phyloP scores from a whole-genome alignment of 2,113 vertebrate genomes.

The Electrona antarctica region DNA sequence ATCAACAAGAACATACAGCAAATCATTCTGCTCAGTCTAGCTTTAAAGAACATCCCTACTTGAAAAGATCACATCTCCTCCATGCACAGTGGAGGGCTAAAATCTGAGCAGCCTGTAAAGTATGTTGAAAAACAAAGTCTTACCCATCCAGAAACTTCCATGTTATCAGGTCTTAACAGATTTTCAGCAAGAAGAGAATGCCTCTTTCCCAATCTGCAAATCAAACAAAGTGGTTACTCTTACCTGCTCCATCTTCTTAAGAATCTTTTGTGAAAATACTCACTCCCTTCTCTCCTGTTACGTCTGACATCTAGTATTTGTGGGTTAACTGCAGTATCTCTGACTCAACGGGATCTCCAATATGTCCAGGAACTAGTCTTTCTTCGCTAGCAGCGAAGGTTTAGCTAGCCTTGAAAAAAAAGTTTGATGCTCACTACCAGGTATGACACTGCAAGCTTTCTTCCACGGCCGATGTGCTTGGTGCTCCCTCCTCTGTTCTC shows the following conservation, averaged over 20 bases:
- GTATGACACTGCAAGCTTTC: conserved; percentile 89
- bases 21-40: conserved; percentile 17
- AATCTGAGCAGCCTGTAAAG: conserved; percentile 56
- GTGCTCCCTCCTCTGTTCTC: conserved; percentile 92
- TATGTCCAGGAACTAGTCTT: conserved; percentile 93
- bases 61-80: not conserved
- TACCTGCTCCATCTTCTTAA: conserved; percentile 85
- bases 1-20: not conserved
- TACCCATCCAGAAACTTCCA: conserved; percentile 95
- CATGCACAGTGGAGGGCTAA: conserved; percentile 28
- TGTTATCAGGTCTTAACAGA: conserved; percentile 90
- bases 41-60: conserved; percentile 17
- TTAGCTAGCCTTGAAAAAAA: conserved; percentile 90
- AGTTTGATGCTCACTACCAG: conserved; percentile 88
- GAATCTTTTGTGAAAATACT: conserved; percentile 89
- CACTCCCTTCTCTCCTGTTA: conserved; percentile 90
- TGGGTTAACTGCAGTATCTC: conserved; percentile 88
- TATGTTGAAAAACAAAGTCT: conserved; percentile 78
- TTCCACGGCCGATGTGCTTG: conserved; percentile 89
- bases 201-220: conserved; percentile 96
- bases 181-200: conserved; percentile 87
- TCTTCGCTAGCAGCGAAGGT: conserved; percentile 91
- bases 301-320: conserved; percentile 91
- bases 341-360: conserved; percentile 90
- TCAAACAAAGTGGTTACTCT: conserved; percentile 96